Base-by-base conservation (phyloP, 2,797 vertebrate species). In the Acrossocheilus wenchowensis region DNA sequence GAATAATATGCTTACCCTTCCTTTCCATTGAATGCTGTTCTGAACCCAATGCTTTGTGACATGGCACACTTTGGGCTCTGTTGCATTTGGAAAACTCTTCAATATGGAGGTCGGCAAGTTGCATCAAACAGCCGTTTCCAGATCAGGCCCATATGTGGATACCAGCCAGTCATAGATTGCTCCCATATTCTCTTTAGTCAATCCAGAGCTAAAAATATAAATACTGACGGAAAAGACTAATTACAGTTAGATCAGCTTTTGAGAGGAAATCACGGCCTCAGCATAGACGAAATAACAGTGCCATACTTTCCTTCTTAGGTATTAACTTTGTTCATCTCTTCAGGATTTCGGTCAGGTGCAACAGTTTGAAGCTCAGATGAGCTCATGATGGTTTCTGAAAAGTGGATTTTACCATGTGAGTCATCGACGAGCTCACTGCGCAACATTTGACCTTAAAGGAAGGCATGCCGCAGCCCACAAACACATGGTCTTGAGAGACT, bases 391-490 rank as follows among this genome's bases (percentile, higher is more conserved):
- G 36, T 74, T 84, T 86, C 34, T 48, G 6, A 86, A 88, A 86
- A 86, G 86, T 71, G 66, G 66, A 14, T 81, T 81, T 57, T 30
- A 79, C 82, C 48, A 34, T 69, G 66, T 69, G 85, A 86, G 57
- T 89, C 89, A 88, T 78, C 17, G 91, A 94, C 93, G 92, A 91
- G 92, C 93, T 93, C 73, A 92, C 94, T 93, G 93, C 93, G 92
- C 94, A 94, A 93, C 93, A 89, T 92, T 92, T 95, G 91, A 96
- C 93, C 94, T 95, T 95, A 94, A 93, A 94, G 91, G 92, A 94
- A 93, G 91, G 90, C 91, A 92, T 90, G 92, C 90, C 68, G 88
- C 88, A 94, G 93, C 89, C 93, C 93, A 90, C 94, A 94, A 93
- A 92, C 93, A 91, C 91, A 90, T 92, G 92, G 94, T 91, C 92